These are phyloP conservation scores for Clarias gariepinus DNA, from an alignment of 2,113 vertebrate species.

Conservation along the genomic window DNA sequence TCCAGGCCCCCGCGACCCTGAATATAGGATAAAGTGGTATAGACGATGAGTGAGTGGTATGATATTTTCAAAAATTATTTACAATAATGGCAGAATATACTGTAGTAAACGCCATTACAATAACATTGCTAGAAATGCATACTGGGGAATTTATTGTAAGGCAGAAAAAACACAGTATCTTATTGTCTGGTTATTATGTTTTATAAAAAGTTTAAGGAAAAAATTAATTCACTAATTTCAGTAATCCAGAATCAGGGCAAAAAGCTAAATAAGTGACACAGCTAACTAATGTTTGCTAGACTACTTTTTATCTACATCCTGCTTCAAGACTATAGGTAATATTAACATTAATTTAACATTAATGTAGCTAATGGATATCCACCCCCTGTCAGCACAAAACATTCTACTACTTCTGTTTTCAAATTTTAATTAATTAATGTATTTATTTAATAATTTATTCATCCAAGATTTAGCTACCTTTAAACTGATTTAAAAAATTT, in stretches of 20 bases:
- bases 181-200: neutral
- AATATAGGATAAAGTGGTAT: too few relatives aligned
- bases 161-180: neutral
- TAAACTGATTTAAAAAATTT: neutral
- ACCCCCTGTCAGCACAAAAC: too few relatives aligned
- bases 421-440: too few relatives aligned
- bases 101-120: neutral
- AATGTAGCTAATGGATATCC: too few relatives aligned
- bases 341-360: neutral
- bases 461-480: neutral
- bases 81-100: neutral
- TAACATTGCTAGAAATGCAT: neutral
- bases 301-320: neutral
- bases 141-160: neutral
- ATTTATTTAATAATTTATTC: too few relatives aligned
- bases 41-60: neutral
- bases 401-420: too few relatives aligned
- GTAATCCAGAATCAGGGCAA: neutral
- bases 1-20: too few relatives aligned
- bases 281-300: neutral
- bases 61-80: neutral
- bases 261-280: neutral
- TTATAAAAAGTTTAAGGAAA: neutral
- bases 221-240: neutral
- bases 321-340: neutral